phyloP scores from a whole-genome alignment of 92 coral and sea anemone species.

The Actinernus sp. region DNA sequence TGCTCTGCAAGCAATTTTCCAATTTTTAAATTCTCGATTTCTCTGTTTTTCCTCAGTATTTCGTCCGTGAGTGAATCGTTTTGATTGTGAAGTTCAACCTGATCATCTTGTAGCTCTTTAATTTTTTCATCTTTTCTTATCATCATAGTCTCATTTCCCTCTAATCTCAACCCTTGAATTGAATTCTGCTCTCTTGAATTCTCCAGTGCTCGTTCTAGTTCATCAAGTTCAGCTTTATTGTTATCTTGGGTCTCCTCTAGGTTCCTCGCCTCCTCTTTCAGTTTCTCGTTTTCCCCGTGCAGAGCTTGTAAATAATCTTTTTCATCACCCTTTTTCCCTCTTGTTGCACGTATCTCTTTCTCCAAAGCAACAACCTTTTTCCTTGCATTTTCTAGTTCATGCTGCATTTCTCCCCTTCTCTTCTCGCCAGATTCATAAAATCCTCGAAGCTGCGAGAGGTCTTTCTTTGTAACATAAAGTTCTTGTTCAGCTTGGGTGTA shows the following conservation, averaged over 20 bases:
- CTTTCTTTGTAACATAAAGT: conserved; percentile 71
- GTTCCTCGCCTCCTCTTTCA: conserved; percentile 36
- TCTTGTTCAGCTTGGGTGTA: conserved; percentile 80
- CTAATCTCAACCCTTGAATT: conserved; percentile 70
- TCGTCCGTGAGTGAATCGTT: conserved; percentile 81
- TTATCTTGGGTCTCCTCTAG: conserved; percentile 41
- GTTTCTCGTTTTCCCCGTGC: conserved; percentile 41
- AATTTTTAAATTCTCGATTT: conserved; percentile 62
- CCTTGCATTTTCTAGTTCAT: conserved; percentile 45
- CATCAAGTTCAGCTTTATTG: conserved; percentile 45
- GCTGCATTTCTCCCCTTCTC: conserved; percentile 58
- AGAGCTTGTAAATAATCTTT: conserved; percentile 13
- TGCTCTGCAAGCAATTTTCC: conserved; percentile 69
- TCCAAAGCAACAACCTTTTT: conserved; percentile 47
- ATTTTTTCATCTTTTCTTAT: conserved; percentile 75
- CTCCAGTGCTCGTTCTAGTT: conserved; percentile 59
- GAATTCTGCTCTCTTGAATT: conserved; percentile 69
- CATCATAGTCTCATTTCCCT: conserved; percentile 67
- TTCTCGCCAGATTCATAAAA: conserved; percentile 71
- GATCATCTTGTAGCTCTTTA: conserved; percentile 75
- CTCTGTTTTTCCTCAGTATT: conserved; percentile 62
- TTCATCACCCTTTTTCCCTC: neutral
- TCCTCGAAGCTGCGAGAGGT: conserved; percentile 75
- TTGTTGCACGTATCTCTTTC: conserved; percentile 20
- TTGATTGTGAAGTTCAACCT: conserved; percentile 71